Evolutionary conservation across 2,113 vertebrate genomes (phyloP).

Genomic region (Oostethus manadensis): DNA sequence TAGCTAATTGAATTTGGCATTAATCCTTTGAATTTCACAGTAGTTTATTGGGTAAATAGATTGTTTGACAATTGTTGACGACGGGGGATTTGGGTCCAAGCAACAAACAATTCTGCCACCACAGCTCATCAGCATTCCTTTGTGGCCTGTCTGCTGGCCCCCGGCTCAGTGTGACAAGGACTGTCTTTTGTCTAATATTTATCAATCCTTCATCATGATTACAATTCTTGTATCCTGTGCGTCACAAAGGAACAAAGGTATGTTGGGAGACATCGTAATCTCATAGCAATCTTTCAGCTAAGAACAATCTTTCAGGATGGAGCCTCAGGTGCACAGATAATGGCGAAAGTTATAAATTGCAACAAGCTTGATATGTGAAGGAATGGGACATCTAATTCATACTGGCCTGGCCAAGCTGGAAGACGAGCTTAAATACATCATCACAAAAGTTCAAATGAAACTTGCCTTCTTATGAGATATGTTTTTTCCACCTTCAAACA

Average conservation of each 20-base stretch:
- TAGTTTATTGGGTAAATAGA: slow-evolving; percentile 24
- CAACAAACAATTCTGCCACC: slow-evolving; percentile 20
- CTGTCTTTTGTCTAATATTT: slow-evolving; percentile 51
- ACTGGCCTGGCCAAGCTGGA: slow-evolving; percentile 27
- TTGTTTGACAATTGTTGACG: slow-evolving; percentile 33
- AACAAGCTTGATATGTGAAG: slow-evolving; percentile 13
- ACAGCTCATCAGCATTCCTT: slow-evolving; percentile 49
- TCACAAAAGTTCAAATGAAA: slow-evolving; percentile 20
- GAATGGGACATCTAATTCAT: slow-evolving; percentile 33
- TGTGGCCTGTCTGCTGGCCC: slow-evolving; percentile 25
- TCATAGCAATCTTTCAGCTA: slow-evolving; percentile 41
- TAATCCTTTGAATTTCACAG: slow-evolving; percentile 18
- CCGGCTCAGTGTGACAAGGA: slow-evolving; percentile 42
- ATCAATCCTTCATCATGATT: slow-evolving; percentile 54
- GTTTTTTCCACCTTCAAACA: slow-evolving; percentile 10
- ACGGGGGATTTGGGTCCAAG: slow-evolving; percentile 23
- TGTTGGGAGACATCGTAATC: slow-evolving; percentile 37
- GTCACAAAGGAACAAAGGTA: slow-evolving; percentile 9
- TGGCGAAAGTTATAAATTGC: slow-evolving; percentile 24
- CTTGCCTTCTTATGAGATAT: slow-evolving; percentile 7
- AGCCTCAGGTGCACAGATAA: slow-evolving; percentile 27
- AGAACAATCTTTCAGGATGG: slow-evolving; percentile 16
- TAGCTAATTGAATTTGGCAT: slow-evolving; percentile 6
- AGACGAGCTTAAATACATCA: slow-evolving; percentile 7
- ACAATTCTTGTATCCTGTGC: slow-evolving; percentile 26